phyloP scores from a whole-genome alignment of 2,888 invertebrate genomes.

The Mesochorus sp. region DNA sequence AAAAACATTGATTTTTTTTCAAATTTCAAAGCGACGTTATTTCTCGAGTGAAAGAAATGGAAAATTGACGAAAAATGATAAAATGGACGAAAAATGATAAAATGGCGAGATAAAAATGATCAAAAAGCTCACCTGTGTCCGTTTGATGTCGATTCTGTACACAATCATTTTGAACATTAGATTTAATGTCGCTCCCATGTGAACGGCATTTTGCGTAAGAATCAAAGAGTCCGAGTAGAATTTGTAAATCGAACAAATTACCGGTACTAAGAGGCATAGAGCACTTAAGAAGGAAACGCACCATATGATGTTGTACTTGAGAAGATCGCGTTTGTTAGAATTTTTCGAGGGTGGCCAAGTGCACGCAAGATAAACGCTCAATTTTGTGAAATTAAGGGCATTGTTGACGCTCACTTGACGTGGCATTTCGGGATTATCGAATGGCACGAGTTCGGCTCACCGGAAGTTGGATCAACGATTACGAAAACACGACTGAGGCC shows the following conservation, averaged over 20 bases:
- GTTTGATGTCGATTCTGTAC: neutral
- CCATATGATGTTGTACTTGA: conserved; percentile 64
- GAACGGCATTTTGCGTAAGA: conserved; percentile 65
- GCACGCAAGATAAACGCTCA: conserved; percentile 53
- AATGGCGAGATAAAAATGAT: too few species aligned
- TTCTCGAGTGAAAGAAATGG: too few species aligned
- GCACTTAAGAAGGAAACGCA: conserved; percentile 61
- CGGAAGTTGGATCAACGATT: too few species aligned
- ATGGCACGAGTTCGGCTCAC: too few species aligned
- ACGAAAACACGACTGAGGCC: too few species aligned
- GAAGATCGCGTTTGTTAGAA: conserved; percentile 43
- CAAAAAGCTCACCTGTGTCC: neutral
- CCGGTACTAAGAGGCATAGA: conserved; percentile 60
- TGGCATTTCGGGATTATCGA: conserved; percentile 20
- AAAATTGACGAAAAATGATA: neutral
- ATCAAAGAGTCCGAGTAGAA: conserved; percentile 56
- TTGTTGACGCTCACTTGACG: conserved; percentile 38
- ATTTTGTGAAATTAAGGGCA: conserved; percentile 52
- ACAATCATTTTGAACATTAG: neutral
- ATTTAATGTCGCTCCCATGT: conserved; percentile 58
- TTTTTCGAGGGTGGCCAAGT: conserved; percentile 52
- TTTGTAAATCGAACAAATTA: conserved; percentile 65
- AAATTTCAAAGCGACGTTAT: too few species aligned
- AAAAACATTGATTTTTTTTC: too few species aligned
- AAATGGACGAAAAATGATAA: neutral